A percentile compares a stretch with the other conserved stretches of the same genome.
Conservation (phyloP, 2,113 vertebrate genomes). For the Dryoscopus gambensis region DNA sequence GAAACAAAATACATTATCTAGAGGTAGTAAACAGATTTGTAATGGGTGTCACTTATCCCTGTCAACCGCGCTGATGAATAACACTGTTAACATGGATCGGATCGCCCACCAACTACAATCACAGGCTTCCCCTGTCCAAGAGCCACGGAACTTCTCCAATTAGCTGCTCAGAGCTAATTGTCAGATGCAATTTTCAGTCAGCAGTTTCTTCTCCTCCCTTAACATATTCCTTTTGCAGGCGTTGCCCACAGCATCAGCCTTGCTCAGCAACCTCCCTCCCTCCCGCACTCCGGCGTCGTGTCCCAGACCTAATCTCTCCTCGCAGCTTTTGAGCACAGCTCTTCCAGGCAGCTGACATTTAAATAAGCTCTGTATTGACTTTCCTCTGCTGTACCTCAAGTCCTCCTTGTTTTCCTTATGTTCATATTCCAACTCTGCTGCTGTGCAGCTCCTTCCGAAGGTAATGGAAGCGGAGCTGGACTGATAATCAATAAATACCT, state of each 20-base stretch:
- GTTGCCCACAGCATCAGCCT: not conserved
- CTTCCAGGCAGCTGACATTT: constrained; percentile 61
- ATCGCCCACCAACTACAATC: not conserved
- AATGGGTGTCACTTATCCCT: not conserved
- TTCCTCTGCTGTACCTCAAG: constrained; percentile 14
- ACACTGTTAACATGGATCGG: not conserved
- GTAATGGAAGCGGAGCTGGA: not conserved
- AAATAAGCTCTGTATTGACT: constrained; percentile 61
- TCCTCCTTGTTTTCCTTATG: constrained; percentile 45
- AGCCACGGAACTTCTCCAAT: constrained; percentile 14
- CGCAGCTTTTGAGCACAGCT: constrained; percentile 28
- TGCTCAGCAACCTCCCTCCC: constrained; percentile 19
- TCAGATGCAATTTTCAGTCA: constrained; percentile 10
- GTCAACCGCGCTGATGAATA: not conserved
- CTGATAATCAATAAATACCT: constrained; percentile 23
- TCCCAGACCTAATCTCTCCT: constrained; percentile 25
- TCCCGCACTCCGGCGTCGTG: not conserved
- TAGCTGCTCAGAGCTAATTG: constrained; percentile 38
- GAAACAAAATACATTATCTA: not conserved
- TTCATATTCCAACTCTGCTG: constrained; percentile 19
- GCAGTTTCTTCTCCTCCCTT: not conserved
- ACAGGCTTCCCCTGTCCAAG: not conserved
- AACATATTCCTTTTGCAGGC: not conserved
- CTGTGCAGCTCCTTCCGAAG: not conserved
- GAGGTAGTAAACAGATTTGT: constrained; percentile 33